phyloP scores from a whole-genome alignment of 2,113 vertebrate species.

The Petromus typicus region DNA sequence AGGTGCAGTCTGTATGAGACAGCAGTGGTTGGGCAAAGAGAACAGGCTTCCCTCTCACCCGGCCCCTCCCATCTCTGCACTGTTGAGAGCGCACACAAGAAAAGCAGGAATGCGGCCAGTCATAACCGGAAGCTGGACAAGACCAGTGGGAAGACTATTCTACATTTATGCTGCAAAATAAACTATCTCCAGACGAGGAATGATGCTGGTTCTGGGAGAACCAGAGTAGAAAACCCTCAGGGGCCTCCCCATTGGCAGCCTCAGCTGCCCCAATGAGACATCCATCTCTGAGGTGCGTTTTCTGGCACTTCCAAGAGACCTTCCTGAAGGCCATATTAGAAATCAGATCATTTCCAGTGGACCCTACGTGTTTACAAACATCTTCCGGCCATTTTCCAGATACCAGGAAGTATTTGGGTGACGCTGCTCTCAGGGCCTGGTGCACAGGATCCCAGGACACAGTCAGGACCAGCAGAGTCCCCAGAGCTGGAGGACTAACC shows the following conservation, averaged over 20 bases:
- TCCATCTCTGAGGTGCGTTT: background rate
- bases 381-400: background rate
- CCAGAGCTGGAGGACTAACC: background rate
- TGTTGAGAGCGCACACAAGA: background rate
- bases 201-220: background rate
- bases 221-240: background rate
- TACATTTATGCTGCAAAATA: background rate
- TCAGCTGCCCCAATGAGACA: background rate
- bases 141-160: background rate
- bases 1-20: background rate
- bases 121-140: background rate
- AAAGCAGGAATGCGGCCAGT: background rate
- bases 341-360: background rate
- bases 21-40: background rate
- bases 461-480: background rate
- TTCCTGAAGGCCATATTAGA: background rate
- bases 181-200: too few relatives aligned
- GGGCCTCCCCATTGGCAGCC: background rate
- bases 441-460: background rate
- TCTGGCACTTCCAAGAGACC: background rate
- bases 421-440: background rate
- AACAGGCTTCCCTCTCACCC: background rate
- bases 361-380: background rate
- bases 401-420: background rate
- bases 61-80: background rate